A percentile compares a stretch with the other conserved stretches of the same genome.
Conservation (phyloP, 1,140 invertebrate genomes). For the Drosophila funebris region DNA sequence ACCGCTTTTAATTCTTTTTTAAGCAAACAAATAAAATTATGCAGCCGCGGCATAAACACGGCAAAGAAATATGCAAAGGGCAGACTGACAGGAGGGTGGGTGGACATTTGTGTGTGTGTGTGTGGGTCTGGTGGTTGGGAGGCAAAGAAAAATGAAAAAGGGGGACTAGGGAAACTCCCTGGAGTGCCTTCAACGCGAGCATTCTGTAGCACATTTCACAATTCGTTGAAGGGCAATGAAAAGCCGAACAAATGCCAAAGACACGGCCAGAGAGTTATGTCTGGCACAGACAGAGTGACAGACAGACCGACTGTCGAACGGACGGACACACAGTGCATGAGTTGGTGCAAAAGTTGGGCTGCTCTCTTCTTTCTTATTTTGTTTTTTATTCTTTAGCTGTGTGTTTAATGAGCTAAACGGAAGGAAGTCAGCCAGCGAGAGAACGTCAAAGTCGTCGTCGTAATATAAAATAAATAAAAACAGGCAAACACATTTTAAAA, state of each 20-base stretch:
- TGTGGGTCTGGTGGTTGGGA: too few relatives aligned
- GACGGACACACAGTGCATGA: slow-evolving; percentile 1
- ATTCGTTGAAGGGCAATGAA: slow-evolving; percentile 50
- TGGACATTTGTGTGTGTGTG: background rate
- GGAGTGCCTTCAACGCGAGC: slow-evolving; percentile 66
- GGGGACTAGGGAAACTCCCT: slow-evolving; percentile 27
- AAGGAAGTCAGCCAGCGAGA: slow-evolving; percentile 69
- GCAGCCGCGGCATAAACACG: slow-evolving; percentile 65
- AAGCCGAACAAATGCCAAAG: slow-evolving; percentile 53
- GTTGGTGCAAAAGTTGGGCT: slow-evolving; percentile 24
- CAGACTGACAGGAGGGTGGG: background rate
- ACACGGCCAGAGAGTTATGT: slow-evolving; percentile 56
- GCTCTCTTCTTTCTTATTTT: slow-evolving; percentile 20
- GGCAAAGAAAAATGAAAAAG: background rate
- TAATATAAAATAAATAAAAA: slow-evolving; percentile 75
- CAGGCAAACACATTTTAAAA: slow-evolving; percentile 55
- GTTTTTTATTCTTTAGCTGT: background rate
- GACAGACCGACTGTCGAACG: background rate
- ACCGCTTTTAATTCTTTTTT: slow-evolving; percentile 79
- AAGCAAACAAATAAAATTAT: slow-evolving; percentile 82
- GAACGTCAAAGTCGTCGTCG: slow-evolving; percentile 65
- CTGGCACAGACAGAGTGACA: slow-evolving; percentile 42
- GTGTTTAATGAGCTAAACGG: slow-evolving; percentile 83
- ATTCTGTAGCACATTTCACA: slow-evolving; percentile 62
- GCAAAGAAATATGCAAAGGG: slow-evolving; percentile 61